Conservation (phyloP, 2,888 invertebrate genomes). For the Mesorhabditis belari region DNA sequence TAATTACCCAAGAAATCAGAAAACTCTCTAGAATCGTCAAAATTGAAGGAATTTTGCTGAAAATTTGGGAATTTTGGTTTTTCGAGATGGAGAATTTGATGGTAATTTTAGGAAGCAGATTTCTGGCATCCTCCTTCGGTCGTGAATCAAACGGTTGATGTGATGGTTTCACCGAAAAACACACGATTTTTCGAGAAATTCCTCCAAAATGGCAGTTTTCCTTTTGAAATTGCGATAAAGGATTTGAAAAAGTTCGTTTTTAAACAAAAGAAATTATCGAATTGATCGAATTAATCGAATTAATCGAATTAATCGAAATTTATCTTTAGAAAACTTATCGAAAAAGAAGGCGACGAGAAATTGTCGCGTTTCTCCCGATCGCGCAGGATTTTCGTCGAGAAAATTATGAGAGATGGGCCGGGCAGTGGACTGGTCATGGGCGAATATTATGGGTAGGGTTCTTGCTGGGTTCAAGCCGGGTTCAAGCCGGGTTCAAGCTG, state of each 20-base stretch:
- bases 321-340: not conserved
- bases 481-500: too few species aligned
- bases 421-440: conserved; percentile 32
- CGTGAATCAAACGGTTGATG: conserved; percentile 38
- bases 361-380: not conserved
- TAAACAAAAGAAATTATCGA: not conserved
- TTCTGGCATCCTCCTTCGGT: conserved; percentile 46
- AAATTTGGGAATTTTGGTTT: too few species aligned
- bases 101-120: conserved; percentile 23
- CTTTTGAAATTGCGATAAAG: conserved; percentile 29
- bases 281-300: not conserved
- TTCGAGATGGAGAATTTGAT: not conserved
- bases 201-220: conserved; percentile 17
- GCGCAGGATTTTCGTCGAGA: not conserved
- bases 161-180: conserved; percentile 41
- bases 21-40: too few species aligned
- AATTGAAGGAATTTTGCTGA: too few species aligned
- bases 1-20: too few species aligned
- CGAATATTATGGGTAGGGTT: conserved; percentile 33
- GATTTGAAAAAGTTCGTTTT: conserved; percentile 31
- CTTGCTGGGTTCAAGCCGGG: not conserved
- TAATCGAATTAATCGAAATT: not conserved
- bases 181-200: conserved; percentile 19
- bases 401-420: conserved; percentile 12
- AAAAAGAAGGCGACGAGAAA: not conserved